Base-by-base conservation (phyloP, 2,888 invertebrate genomes). In the Hipparchia semele region DNA sequence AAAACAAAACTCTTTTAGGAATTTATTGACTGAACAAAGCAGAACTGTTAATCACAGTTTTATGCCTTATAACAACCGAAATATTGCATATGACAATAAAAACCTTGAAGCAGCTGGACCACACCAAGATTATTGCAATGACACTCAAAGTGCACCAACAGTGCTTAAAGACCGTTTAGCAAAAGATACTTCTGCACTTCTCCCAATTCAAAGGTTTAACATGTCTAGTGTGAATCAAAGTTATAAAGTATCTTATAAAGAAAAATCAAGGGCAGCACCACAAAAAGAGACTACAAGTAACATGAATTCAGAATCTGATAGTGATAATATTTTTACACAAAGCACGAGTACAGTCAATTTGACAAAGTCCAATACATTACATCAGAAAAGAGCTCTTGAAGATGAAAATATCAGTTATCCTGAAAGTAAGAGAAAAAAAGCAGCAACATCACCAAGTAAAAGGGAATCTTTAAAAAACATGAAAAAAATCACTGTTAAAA, bases 141-240 rank as follows among this genome's bases (percentile, higher is more conserved):
- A 49, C 49, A n/a, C 1, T 56, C 77, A 78, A 71, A 73, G 66
- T 68, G 51, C 23, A 10, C 56, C 68, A 23, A 23, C 23, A 39
- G 66, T 71, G 39, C 86, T 83, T 77, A 88, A 84, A 78, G 86
- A 90, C 1, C 84, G 87, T 78, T 89, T 91, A 75, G 80, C 80
- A 80, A 87, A 80, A 81, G 82, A 85, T 39, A 12, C 53, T 33
- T 71, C 73, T 12, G 86, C 83, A 79, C 75, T 83, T 39, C 79
- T 90, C 23, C 89, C 89, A 75, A 87, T 87, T 68, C 87, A 91
- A 79, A 88, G 90, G 76, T 90, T 91, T 74, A 85, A 88, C 67
- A 84, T 78, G 73, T 83, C 86, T 70, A 68, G 54, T 49, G 33
- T 13, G 67, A 68, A 65, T 13, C 58, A 46, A 33, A 74, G 6